These are phyloP conservation scores for Eupsilia transversa DNA, from an alignment of 2,888 invertebrate genomes.

Conservation along the genomic window DNA sequence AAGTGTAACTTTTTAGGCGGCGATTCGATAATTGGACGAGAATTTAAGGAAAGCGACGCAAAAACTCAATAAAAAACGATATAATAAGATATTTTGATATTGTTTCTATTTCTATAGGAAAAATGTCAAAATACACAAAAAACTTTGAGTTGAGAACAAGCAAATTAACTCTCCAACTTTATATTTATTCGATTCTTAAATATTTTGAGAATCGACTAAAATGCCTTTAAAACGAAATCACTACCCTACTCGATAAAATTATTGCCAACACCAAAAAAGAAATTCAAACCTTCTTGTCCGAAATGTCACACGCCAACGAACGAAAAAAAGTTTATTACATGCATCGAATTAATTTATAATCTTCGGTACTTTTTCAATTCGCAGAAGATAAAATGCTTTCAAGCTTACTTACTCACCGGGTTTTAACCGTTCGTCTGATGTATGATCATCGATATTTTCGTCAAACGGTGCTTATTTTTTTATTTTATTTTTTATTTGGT, in stretches of 20 bases:
- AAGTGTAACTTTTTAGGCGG: no score
- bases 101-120: no score
- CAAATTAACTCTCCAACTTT: neutral
- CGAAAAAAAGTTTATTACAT: conserved; percentile 11
- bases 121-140: no score
- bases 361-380: neutral
- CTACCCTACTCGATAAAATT: neutral
- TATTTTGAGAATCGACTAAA: conserved; percentile 27
- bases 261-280: conserved; percentile 17
- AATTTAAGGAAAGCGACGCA: no score
- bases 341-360: conserved; percentile 31
- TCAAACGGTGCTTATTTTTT: no score
- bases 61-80: no score
- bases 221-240: neutral
- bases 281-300: conserved; percentile 23
- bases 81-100: no score
- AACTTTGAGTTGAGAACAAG: no score
- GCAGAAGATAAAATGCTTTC: conserved; percentile 1
- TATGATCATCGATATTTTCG: no score
- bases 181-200: conserved; percentile 13
- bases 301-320: conserved; percentile 22
- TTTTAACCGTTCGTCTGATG: no score
- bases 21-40: no score
- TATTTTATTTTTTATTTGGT: no score
- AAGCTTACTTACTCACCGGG: neutral